phyloP scores from a whole-genome alignment of 2,113 vertebrate genomes.

The Ceyx cyanopectus region DNA sequence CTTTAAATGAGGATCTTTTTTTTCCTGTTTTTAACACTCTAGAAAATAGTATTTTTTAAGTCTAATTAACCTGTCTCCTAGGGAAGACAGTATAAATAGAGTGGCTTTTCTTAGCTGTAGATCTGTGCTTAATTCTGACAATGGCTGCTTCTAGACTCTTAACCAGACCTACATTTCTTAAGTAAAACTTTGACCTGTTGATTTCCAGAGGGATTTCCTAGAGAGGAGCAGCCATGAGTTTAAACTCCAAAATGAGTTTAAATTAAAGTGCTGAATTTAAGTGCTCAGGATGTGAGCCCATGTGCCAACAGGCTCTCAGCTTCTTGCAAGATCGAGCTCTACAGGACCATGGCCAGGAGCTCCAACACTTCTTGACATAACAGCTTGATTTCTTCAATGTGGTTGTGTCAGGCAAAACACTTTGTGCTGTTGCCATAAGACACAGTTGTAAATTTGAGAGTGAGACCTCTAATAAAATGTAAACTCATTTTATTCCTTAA shows the following conservation, averaged over 20 bases:
- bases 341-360: background rate
- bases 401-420: background rate
- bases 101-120: background rate
- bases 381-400: background rate
- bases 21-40: background rate
- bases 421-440: background rate
- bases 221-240: background rate
- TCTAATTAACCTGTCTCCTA: background rate
- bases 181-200: background rate
- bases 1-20: background rate
- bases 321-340: background rate
- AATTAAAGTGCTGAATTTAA: background rate
- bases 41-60: background rate
- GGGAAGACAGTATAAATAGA: background rate
- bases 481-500: background rate
- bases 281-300: fast-evolving
- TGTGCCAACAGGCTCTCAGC: background rate
- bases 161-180: background rate
- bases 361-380: background rate
- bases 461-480: background rate
- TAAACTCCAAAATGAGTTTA: too few relatives aligned
- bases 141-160: background rate
- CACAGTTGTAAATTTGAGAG: background rate
- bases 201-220: background rate
- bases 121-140: background rate